Evolutionary conservation across 2,113 vertebrate species (phyloP), one percentile per base, ranked within the genome.

Genomic region (Nibea albiflora): DNA sequence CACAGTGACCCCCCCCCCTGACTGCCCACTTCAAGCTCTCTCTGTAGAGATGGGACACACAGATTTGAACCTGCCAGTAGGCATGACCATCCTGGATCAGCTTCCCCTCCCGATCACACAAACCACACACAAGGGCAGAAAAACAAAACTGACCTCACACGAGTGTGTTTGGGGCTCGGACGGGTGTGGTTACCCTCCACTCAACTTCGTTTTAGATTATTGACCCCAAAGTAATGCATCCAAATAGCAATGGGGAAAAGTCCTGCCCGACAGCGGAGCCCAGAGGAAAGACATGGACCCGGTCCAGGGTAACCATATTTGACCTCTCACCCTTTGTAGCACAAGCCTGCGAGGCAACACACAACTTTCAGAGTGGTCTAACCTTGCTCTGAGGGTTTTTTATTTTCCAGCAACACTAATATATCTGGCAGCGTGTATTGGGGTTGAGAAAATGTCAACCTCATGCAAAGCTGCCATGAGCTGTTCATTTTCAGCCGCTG

Each of bases 311-410:
- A 91, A 78, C 87, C 80, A 49, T 68, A 85, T 87, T 92, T 93
- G 93, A 92, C 90, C 91, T 89, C 90, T 92, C 90, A 88, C 83
- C 88, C 89, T 80, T 39, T 28, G 77, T 69, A 76, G 81, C 83
- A 58, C 77, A 81, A 81, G 86, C 88, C 91, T 91, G 80, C 6
- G 2, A 91, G 92, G 87, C 85, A 82, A 80, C 81, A 35, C 83
- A 75, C 73, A 86, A 90, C 87, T 85, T 91, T 89, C 81, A 68
- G 46, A 85, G 77, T 46, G 77, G 66, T 75, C 90, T 94, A 92
- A 94, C 92, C 93, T 94, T 94, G 92, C 91, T 93, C 84, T 76
- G 72, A 92, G 92, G 84, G 80, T 12, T 72, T 72, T 89, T 85
- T 39, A 39, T 39, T 76, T 76, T 70, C 80, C 83, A 73, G 60